Evolutionary conservation across 1,140 invertebrate genomes (phyloP), one percentile per base, ranked within the genome.

Genomic region (Lucilia cuprina): DNA sequence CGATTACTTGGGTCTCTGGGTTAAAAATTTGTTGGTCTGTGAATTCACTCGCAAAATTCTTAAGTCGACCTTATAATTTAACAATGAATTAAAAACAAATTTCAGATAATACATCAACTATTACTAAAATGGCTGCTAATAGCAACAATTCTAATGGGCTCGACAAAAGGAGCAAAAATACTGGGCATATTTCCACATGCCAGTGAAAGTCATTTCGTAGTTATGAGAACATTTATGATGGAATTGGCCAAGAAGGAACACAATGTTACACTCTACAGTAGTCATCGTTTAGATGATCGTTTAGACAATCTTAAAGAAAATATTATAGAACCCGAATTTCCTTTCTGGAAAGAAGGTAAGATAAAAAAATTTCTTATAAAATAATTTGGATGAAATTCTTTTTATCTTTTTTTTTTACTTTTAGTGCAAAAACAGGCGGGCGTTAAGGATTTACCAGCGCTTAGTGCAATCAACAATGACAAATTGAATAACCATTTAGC

Each of bases 161-260:
- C n/a, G 1, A 13, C 41, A 80, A 50, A 50, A 25, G 82, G 34
- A n/a, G 87, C 89, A 12, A 90, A 91, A 55, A 89, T 92, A 84
- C 85, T 92, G 0, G 87, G 87, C 0, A 84, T 90, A 2, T 90
- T 91, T 83, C 88, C 91, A 21, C 87, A 89, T 83, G 87, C 89
- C 47, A 88, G 87, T 77, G 90, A 91, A 85, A 89, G 91, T 85
- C 91, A 92, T 85, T 91, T 91, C 86, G 86, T 86, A 9, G 87
- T 90, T 10, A 88, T 90, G 86, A 85, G 87, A 25, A 88, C 89
- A 2, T 78, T 92, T 83, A 89, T 91, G 78, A 83, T 87, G 10
- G 90, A 91, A 84, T 84, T 92, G 82, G 87, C 88, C 9, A 85
- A 49, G 65, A 85, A 87, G 14, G 87, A 91, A 5, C 90, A 92